phyloP scores from a whole-genome alignment of 2,113 vertebrate genomes.

The Narcine bancroftii region DNA sequence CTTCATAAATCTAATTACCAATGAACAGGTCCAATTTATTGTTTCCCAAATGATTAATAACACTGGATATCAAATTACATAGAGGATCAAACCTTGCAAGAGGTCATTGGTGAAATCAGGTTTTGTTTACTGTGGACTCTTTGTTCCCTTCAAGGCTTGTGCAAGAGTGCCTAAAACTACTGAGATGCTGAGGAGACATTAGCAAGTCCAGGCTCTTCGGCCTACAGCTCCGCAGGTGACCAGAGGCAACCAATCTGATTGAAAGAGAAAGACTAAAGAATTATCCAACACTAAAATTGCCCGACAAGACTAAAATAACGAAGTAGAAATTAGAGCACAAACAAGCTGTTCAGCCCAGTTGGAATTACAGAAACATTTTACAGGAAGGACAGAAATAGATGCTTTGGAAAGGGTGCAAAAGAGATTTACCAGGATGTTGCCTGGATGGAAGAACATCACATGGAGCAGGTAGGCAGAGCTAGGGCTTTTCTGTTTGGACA shows the following conservation, averaged over 20 bases:
- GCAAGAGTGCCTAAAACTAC: not conserved
- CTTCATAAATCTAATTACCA: not conserved
- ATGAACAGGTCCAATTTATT: not conserved
- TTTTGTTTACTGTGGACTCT: not conserved
- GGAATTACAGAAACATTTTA: too few species aligned
- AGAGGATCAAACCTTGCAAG: not conserved
- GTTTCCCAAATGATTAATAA: not conserved
- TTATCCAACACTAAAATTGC: not conserved
- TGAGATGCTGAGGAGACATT: not conserved
- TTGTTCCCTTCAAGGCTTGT: not conserved
- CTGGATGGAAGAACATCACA: too few species aligned
- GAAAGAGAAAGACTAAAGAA: not conserved
- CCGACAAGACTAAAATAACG: not conserved
- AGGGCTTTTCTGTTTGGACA: too few species aligned
- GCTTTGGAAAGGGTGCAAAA: too few species aligned
- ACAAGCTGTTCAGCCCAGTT: not conserved
- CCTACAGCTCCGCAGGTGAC: not conserved
- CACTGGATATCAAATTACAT: not conserved
- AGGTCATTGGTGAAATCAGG: conserved; percentile 2
- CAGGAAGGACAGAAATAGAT: too few species aligned
- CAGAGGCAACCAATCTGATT: not conserved
- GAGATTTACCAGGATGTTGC: too few species aligned
- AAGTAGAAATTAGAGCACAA: not conserved
- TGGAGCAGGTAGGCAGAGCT: too few species aligned
- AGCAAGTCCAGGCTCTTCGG: too few species aligned